phyloP scores from a whole-genome alignment of 2,797 vertebrate genomes.

The Anomalospiza imberbis region DNA sequence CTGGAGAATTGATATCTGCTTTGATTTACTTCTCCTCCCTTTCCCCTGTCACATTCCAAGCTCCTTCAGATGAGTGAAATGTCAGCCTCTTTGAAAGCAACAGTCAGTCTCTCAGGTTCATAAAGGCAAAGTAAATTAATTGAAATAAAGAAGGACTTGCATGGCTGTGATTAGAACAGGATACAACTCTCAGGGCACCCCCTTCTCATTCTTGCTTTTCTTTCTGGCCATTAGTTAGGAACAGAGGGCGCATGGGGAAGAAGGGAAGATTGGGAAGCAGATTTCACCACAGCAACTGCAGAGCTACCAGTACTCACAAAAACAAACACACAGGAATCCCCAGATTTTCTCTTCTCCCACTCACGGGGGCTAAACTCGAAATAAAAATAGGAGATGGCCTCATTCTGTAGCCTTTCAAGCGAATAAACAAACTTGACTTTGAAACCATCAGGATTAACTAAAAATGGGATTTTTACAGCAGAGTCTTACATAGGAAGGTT shows the following conservation, averaged over 20 bases:
- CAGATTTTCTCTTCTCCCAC: neutral
- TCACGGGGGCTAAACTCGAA: neutral
- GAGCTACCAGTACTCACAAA: conserved; percentile 3
- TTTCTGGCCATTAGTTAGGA: conserved; percentile 27
- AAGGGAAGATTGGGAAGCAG: neutral
- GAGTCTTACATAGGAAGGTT: neutral
- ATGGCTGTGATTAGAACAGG: conserved; percentile 65
- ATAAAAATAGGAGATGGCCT: neutral
- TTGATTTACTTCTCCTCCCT: conserved; percentile 85
- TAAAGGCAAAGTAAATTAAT: conserved; percentile 79
- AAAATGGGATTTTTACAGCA: conserved; percentile 24
- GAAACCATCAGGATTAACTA: neutral
- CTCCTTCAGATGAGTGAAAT: conserved; percentile 80
- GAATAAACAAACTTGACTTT: conserved; percentile 1
- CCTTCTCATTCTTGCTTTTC: conserved; percentile 43
- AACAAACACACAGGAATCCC: neutral
- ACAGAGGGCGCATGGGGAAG: neutral
- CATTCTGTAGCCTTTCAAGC: neutral
- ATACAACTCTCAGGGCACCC: conserved; percentile 33
- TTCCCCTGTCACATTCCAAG: conserved; percentile 83
- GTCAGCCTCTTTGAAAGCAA: conserved; percentile 75
- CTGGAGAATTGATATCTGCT: conserved; percentile 80
- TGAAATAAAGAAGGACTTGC: conserved; percentile 70
- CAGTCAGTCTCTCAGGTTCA: conserved; percentile 76
- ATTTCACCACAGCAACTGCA: neutral